A percentile compares a stretch with the other conserved stretches of the same genome.
Evolutionary conservation across 2,797 vertebrate species (phyloP).

Genomic region (Tragopan temminckii): DNA sequence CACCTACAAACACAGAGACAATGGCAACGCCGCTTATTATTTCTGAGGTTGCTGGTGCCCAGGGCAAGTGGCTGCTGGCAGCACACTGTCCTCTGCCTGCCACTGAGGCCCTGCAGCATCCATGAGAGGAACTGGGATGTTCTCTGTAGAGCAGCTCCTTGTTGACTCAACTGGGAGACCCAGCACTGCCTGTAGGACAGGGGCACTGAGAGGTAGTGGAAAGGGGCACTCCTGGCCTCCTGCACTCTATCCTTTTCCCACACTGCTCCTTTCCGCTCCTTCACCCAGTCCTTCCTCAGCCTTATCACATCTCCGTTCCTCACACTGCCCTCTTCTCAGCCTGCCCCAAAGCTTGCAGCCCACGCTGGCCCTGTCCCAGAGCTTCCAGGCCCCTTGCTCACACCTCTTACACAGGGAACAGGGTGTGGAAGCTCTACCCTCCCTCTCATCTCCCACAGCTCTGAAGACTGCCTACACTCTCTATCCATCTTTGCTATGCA

Average conservation of each 20-base stretch:
- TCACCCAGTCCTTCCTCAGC: neutral
- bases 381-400: neutral
- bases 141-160: neutral
- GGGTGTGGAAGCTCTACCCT: neutral
- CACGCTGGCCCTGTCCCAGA: accelerated
- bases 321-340: neutral
- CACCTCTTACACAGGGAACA: neutral
- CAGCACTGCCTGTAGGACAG: neutral
- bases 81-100: neutral
- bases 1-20: neutral
- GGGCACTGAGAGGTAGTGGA: neutral
- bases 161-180: neutral
- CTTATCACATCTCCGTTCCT: conserved; percentile 73
- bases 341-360: neutral
- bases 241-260: neutral
- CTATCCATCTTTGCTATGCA: neutral
- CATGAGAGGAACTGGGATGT: accelerated
- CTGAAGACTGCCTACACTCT: neutral
- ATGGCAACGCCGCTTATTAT: neutral
- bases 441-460: neutral
- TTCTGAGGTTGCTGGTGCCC: neutral
- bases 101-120: neutral
- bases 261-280: neutral
- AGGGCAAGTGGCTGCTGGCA: neutral
- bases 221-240: neutral